Percentiles rank a stretch among this genome's conserved stretches.
Conservation (phyloP, 2,888 invertebrate genomes). For the Cartodere bifasciata region DNA sequence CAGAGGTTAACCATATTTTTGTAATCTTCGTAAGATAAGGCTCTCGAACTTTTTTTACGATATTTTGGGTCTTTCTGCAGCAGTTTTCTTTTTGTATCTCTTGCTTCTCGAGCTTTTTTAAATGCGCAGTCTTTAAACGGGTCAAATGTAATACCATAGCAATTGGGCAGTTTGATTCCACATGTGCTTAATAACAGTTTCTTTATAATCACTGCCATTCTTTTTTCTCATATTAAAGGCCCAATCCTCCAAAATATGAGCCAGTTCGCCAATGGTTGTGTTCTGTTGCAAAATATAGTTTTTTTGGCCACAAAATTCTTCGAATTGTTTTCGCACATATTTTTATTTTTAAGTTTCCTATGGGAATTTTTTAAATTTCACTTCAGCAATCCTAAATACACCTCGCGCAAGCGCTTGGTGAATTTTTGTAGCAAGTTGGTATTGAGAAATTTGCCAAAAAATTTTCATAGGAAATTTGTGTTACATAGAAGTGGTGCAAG, state of each 20-base stretch:
- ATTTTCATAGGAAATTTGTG: too few species aligned
- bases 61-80: constrained; percentile 2
- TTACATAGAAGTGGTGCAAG: too few species aligned
- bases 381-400: too few species aligned
- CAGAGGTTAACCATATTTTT: not conserved
- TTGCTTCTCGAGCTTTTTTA: constrained; percentile 5
- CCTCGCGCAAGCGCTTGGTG: too few species aligned
- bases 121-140: constrained; percentile 3
- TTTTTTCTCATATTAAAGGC: not conserved
- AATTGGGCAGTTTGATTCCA: not conserved
- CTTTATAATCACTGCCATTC: not conserved
- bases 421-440: too few species aligned
- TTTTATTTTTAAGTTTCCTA: too few species aligned
- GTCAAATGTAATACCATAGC: constrained; percentile 1
- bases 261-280: not conserved
- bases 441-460: too few species aligned
- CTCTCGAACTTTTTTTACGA: not conserved
- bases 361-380: too few species aligned
- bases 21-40: not conserved
- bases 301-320: too few species aligned
- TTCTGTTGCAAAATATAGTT: not conserved
- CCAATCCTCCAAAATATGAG: not conserved
- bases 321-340: too few species aligned
- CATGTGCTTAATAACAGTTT: not conserved
- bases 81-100: constrained; percentile 4